phyloP scores from a whole-genome alignment of 2,113 vertebrate species.

The Onychorhynchus coronatus region DNA sequence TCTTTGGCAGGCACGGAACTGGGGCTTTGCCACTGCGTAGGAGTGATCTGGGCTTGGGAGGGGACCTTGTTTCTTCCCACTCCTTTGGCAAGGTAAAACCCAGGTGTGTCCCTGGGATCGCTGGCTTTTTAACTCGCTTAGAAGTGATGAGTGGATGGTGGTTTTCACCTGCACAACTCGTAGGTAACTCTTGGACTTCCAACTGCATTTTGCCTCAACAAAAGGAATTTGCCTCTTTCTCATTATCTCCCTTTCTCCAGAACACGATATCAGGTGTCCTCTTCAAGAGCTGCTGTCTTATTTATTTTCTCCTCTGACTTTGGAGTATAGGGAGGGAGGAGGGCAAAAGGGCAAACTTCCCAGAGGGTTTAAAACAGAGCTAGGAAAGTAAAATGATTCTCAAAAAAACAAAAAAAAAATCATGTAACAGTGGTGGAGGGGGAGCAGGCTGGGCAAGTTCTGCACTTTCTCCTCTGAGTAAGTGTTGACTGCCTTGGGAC shows the following conservation, averaged over 20 bases:
- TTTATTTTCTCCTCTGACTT: neutral
- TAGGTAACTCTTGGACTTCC: neutral
- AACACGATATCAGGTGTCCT: neutral
- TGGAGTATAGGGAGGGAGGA: neutral
- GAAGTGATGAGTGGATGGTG: neutral
- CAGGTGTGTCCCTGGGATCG: constrained; percentile 63
- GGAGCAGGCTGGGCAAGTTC: neutral
- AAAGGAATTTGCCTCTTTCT: neutral
- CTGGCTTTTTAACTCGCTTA: neutral
- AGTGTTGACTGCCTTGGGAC: neutral
- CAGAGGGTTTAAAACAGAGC: neutral
- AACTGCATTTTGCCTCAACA: neutral
- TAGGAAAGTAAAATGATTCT: neutral
- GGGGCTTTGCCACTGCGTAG: constrained; percentile 5
- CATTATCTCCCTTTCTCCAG: neutral
- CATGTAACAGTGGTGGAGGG: neutral
- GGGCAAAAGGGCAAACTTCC: constrained; percentile 10
- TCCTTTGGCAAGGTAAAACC: constrained; percentile 29
- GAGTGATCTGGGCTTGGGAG: constrained; percentile 47
- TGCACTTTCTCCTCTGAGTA: neutral
- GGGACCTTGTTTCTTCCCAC: constrained; percentile 55
- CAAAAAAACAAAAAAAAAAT: neutral
- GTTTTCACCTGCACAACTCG: neutral
- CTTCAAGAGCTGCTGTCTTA: neutral
- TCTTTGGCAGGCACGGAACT: neutral